phyloP scores from a whole-genome alignment of 2,113 vertebrate species.

The Stegostoma tigrinum region DNA sequence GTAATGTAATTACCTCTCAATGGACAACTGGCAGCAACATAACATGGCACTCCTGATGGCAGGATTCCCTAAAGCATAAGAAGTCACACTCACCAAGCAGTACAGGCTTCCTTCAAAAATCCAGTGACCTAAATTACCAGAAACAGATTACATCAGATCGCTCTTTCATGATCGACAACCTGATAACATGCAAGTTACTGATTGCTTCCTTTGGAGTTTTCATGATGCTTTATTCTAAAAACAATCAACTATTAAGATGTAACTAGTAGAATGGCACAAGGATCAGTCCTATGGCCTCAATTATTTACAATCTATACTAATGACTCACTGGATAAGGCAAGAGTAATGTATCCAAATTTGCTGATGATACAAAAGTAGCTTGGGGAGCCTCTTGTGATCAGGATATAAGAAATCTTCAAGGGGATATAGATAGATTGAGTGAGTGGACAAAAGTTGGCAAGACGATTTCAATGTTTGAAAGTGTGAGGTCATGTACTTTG shows the following conservation, averaged over 20 bases:
- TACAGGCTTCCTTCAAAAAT: background rate
- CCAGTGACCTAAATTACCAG: background rate
- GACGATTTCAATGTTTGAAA: too few species aligned
- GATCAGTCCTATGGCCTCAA: too few species aligned
- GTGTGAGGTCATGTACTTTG: too few species aligned
- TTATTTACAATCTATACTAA: too few species aligned
- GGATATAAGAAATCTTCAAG: too few species aligned
- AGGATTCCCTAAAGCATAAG: background rate
- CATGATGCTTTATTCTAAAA: background rate
- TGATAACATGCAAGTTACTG: background rate
- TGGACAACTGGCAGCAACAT: background rate
- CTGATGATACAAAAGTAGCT: too few species aligned
- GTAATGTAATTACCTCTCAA: background rate
- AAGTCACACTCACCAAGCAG: background rate
- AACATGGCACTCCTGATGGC: background rate
- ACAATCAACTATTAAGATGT: background rate
- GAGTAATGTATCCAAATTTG: too few species aligned
- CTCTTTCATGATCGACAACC: background rate
- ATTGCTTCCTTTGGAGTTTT: background rate
- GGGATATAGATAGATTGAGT: too few species aligned
- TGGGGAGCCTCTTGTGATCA: too few species aligned
- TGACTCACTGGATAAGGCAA: too few species aligned
- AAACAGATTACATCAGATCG: background rate
- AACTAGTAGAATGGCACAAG: too few species aligned
- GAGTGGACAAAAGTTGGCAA: too few species aligned